Conservation (phyloP, 2,113 vertebrate genomes). For the Callospermophilus lateralis region DNA sequence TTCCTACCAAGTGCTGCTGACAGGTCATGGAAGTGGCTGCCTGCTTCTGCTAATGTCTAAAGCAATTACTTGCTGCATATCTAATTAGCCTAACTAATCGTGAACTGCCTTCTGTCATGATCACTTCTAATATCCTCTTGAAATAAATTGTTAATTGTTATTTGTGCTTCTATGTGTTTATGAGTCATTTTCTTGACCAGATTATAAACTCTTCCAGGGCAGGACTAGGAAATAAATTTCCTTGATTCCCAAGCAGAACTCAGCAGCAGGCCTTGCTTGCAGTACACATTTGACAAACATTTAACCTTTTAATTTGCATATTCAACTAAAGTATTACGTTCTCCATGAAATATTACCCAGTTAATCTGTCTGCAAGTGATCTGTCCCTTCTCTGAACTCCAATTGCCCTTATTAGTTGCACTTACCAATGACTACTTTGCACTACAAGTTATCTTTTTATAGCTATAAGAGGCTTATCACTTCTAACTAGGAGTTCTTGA, state of each 20-base stretch:
- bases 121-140: not conserved
- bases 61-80: not conserved
- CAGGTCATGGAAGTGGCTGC: not conserved
- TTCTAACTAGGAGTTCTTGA: not conserved
- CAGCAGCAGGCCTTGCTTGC: not conserved
- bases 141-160: conserved; percentile 42
- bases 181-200: conserved; percentile 64
- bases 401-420: not conserved
- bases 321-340: conserved; percentile 57
- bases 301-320: conserved; percentile 63
- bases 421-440: conserved; percentile 19
- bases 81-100: conserved; percentile 66
- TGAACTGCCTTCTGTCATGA: not conserved
- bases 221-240: conserved; percentile 46
- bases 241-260: not conserved
- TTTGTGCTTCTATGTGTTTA: conserved; percentile 40
- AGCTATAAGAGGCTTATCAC: not conserved
- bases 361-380: conserved; percentile 43
- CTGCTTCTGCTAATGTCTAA: not conserved
- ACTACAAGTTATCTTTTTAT: conserved; percentile 16
- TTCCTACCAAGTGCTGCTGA: not conserved
- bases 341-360: conserved; percentile 8
- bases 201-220: conserved; percentile 36
- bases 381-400: conserved; percentile 70
- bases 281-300: conserved; percentile 31